Percentiles rank a stretch among this genome's conserved stretches.
These are phyloP conservation scores for Rotaria macrura DNA, from an alignment of 2,888 invertebrate species.

Conservation along the genomic window DNA sequence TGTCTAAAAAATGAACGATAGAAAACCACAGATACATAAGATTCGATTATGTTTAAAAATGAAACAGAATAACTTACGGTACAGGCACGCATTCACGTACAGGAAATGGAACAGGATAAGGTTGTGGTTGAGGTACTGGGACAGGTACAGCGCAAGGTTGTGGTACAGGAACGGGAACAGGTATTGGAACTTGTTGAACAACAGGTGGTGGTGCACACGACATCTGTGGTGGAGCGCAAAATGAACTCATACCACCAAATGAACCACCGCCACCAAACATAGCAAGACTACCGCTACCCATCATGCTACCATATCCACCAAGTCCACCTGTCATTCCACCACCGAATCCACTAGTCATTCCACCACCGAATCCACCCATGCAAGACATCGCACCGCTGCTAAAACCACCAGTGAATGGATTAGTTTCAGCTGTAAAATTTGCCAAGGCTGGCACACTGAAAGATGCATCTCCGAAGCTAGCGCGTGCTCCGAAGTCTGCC, in stretches of 20 bases:
- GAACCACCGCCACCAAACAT: neutral
- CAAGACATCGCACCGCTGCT: neutral
- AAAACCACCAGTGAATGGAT: neutral
- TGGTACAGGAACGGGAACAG: neutral
- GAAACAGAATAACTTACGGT: neutral
- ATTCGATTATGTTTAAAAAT: neutral
- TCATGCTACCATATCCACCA: neutral
- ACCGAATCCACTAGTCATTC: neutral
- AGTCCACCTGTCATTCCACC: neutral
- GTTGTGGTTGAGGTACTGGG: neutral
- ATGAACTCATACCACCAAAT: neutral
- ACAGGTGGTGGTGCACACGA: neutral
- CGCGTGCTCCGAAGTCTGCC: neutral
- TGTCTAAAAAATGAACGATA: neutral
- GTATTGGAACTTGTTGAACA: conserved; percentile 10
- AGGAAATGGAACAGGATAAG: conserved; percentile 11
- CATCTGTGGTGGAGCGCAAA: neutral
- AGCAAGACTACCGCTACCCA: too few relatives aligned
- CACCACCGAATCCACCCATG: neutral
- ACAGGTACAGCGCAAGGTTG: neutral
- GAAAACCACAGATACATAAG: neutral
- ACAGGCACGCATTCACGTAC: neutral
- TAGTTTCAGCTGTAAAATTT: neutral
- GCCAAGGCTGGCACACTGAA: neutral
- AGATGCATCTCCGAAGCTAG: neutral